These are phyloP conservation scores for Chalcosyrphus nemorum DNA, from an alignment of 2,888 invertebrate genomes.

Conservation along the genomic window DNA sequence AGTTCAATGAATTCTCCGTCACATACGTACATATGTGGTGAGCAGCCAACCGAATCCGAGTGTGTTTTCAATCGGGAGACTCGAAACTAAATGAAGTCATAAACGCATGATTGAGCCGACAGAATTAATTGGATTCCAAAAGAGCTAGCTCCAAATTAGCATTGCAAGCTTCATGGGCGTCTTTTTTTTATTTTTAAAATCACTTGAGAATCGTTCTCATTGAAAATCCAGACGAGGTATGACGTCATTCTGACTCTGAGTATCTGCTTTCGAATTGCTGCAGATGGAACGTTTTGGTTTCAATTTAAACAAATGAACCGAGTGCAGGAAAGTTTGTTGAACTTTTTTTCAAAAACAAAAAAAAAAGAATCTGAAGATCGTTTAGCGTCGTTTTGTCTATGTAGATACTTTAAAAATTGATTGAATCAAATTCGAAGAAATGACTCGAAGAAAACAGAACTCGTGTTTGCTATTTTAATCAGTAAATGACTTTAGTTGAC, in stretches of 20 bases:
- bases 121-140: slow-evolving; percentile 3
- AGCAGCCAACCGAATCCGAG: too few relatives aligned
- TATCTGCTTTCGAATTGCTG: not conserved
- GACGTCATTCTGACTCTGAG: not conserved
- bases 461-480: not conserved
- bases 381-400: not conserved
- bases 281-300: not conserved
- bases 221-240: not conserved
- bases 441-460: not conserved
- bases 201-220: not conserved
- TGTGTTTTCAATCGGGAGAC: not conserved
- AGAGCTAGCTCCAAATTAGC: not conserved
- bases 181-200: not conserved
- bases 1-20: not conserved
- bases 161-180: not conserved
- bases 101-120: slow-evolving; percentile 32
- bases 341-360: not conserved
- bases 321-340: not conserved
- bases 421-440: not conserved
- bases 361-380: not conserved
- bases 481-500: not conserved
- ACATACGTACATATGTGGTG: not conserved
- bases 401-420: not conserved
- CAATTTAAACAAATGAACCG: slow-evolving; percentile 3
- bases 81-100: slow-evolving; percentile 31